Base-by-base conservation (phyloP, 2,888 invertebrate genomes). In the Scaptomyza reducta region DNA sequence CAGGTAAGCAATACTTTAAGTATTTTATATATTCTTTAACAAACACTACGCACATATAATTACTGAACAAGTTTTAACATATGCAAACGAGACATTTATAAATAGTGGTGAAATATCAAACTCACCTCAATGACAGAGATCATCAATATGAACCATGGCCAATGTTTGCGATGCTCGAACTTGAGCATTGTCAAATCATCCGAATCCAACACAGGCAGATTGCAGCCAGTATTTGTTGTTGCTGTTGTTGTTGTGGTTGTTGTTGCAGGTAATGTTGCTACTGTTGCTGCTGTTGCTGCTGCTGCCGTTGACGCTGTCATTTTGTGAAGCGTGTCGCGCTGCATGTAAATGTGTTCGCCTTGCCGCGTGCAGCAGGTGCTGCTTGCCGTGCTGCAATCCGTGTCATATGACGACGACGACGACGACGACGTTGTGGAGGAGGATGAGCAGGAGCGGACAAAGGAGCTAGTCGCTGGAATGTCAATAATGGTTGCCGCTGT, bases 41-140 rank as follows among this genome's bases (percentile, higher is more conserved):
- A 6, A 6, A 5, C 6, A 27, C 5, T 27, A 27, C 5, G 27
- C 27, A 27, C 6, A 27, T 27, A 9, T 7, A 7, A 27, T 31
- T 31, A 31, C 31, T 31, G 10, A 31, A 31, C 27, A 27, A 27
- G 27, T 27, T 27, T 27, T 6, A 27, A 11, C 1, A 3, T 11
- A 33, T 13, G 7, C 3, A 14, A 7, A 3, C 3, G 22, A 5
- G 22, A 22, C 22, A 22, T 22, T 22, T 22, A 3, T 22, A 2
- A 22, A 3, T 22, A 22, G 22, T 22, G 22, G 38, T 9, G 14
- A 40, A 10, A 9, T 16, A 16, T 16, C 3, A 6, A 14, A 47
- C 90, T 90, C 66, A 90, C 90, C 89, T 90, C 90, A 88, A 90
- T 84, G 71, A 90, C 69, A 54, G 90, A 90, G 84, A 90, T 90